Evolutionary conservation across 2,113 vertebrate species (phyloP), one percentile per base, ranked within the genome.

Genomic region (Chionodraco myersi): DNA sequence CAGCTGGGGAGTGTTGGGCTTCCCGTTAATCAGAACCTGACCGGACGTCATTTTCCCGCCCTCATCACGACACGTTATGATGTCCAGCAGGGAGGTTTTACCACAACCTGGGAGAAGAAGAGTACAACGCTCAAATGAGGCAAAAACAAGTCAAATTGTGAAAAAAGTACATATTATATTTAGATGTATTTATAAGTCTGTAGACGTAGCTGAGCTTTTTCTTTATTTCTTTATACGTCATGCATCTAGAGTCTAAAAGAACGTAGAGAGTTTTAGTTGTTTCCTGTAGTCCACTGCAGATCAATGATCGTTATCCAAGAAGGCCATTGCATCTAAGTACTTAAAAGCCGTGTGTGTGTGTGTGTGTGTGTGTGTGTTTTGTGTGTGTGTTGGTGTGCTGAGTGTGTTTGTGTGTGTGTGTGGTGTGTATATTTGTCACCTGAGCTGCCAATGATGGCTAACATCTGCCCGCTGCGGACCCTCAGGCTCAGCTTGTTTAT

Each of bases 361-460:
- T 36, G 49, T 41, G 26, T 69, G 10, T 16, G 0, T 51, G 26
- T 30, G 26, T 30, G 26, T 30, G 26, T 30, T n/a, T 2, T 30
- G 26, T 30, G 26, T 30, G 26, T 30, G 26, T 30, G 26, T 30
- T 3, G 3, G 26, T 30, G 26, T 30, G 26, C n/a, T 3, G 26
- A 3, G 26, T 30, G 26, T 30, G 26, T 30, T 3, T 3, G 26
- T 30, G 26, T 3, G 26, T 30, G 26, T 30, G 26, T 30, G 26
- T 30, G 26, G 26, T 30, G 26, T 30, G 30, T 30, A 2, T 30
- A 4, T 30, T 30, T 30, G 30, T 30, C 95, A 99, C 97, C 97
- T 89, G 97, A 96, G 91, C 96, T 99, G 86, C 97, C 97, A 18
- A 99, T 98, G 85, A 99, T 23, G 4, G 97, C 98, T 86, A 99